Evolutionary conservation across 1,140 invertebrate species (phyloP), one percentile per base, ranked within the genome.

Genomic region (Camponotus vicinus): DNA sequence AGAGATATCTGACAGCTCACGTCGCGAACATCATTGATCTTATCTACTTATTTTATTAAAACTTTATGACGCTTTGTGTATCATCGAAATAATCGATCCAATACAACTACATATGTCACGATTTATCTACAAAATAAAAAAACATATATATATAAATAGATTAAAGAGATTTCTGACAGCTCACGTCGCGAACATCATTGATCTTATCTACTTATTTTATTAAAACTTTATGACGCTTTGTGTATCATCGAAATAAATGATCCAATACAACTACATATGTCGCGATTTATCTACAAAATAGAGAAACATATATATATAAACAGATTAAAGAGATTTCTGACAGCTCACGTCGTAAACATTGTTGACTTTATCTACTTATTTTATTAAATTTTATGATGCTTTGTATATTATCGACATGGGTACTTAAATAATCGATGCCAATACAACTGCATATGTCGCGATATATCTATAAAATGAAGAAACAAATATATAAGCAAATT

Each of bases 71-170:
- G 27, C 1, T 27, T 27, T 27, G 27, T 27, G 27, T 27, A 27
- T 27, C 18, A 27, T 7, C 15, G n/a, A 34, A 55, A 57, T 70
- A 66, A 80, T 80, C 34, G n/a, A 80, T 80, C 40, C 37, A 55
- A 9, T 52, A 8, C n/a, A 32, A 69, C 21, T 67, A 66, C 61
- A 21, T 11, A 79, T 69, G 37, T 52, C 61, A 32, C 42, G 42
- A 18, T 55, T 37, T 3, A 52, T 70, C 64, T 55, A 40, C 57
- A 52, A 80, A 67, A n/a, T 27, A 34, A 1, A 40, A 18, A 27
- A 69, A 37, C 49, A n/a, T 27, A 27, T 27, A 55, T 79, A 45
- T 45, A 13, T 49, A 37, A 69, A 27, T 0, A 27, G 27, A 27
- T 27, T 27, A 27, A 11, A 55, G 13, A 27, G 18, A 32, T 21